Evolutionary conservation across 2,888 invertebrate genomes (phyloP).

Genomic region (Phyllotreta striolata): DNA sequence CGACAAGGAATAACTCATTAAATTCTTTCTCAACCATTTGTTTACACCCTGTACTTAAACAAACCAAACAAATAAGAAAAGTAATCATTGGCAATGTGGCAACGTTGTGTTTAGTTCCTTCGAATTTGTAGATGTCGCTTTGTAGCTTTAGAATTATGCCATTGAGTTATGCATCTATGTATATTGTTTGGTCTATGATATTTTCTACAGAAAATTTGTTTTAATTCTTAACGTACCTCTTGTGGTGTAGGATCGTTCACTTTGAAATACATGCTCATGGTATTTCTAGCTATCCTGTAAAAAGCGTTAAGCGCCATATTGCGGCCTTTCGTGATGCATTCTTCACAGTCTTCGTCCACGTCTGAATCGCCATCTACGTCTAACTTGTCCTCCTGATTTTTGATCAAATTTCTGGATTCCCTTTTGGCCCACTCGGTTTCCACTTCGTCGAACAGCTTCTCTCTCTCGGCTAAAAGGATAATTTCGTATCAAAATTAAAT

Average conservation of each 20-base stretch:
- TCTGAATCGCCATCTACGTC: slow-evolving; percentile 57
- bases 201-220: no score
- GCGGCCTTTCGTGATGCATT: slow-evolving; percentile 82
- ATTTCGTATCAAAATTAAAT: background rate
- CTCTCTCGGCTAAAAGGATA: slow-evolving; percentile 70
- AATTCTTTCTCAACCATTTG: no score
- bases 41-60: no score
- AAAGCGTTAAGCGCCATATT: slow-evolving; percentile 83
- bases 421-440: slow-evolving; percentile 78
- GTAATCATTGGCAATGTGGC: no score
- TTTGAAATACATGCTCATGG: slow-evolving; percentile 81
- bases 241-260: slow-evolving; percentile 70
- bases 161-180: no score
- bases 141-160: no score
- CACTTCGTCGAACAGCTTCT: slow-evolving; percentile 75
- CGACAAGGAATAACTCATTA: no score
- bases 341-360: slow-evolving; percentile 67
- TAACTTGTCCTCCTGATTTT: slow-evolving; percentile 52
- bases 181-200: no score
- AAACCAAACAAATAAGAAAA: no score
- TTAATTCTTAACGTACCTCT: slow-evolving; percentile 68
- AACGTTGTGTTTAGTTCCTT: no score
- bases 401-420: slow-evolving; percentile 61
- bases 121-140: no score
- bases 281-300: slow-evolving; percentile 82